A percentile compares a stretch with the other conserved stretches of the same genome.
Conservation (phyloP, 92 coral and sea anemone genomes). For the Paragorgia papillata region DNA sequence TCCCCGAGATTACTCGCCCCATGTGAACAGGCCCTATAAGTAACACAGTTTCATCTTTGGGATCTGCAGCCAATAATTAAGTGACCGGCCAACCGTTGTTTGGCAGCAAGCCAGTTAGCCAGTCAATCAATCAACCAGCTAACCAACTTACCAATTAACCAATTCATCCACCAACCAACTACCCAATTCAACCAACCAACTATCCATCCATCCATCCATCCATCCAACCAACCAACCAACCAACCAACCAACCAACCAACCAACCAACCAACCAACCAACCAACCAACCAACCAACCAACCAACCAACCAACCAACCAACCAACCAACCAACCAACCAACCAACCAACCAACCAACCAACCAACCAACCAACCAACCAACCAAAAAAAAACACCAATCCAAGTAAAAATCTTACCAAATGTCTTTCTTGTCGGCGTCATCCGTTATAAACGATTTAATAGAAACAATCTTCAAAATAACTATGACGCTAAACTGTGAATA, state of each 20-base stretch:
- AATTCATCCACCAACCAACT: too few species aligned
- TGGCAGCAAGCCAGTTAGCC: too few species aligned
- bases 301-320: neutral
- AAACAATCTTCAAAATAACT: constrained; percentile 63
- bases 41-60: too few species aligned
- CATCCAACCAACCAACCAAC: too few species aligned
- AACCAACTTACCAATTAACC: neutral
- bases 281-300: too few species aligned
- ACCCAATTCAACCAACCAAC: neutral
- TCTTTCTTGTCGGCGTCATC: constrained; percentile 75
- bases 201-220: too few species aligned
- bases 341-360: neutral
- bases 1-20: too few species aligned
- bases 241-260: too few species aligned
- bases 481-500: constrained; percentile 67
- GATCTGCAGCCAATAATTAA: too few species aligned
- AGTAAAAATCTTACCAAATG: constrained; percentile 61
- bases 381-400: neutral
- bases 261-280: too few species aligned
- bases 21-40: too few species aligned
- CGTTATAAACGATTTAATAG: constrained; percentile 65
- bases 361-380: neutral
- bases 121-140: too few species aligned
- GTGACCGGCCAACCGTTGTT: neutral
- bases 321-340: neutral